phyloP scores from a whole-genome alignment of 2,888 invertebrate genomes.

The Pinctada fucata region DNA sequence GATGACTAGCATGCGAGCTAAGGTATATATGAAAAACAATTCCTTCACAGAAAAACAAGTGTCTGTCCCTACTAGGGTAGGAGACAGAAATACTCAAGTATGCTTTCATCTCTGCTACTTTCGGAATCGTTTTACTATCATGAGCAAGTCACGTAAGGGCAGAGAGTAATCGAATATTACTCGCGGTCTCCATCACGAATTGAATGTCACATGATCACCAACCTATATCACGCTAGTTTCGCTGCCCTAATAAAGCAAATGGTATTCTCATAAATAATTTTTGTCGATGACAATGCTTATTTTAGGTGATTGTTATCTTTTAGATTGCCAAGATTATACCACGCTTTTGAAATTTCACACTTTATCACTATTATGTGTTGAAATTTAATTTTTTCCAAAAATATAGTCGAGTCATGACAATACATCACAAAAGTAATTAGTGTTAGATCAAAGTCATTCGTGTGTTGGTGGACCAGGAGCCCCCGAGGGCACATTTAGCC shows the following conservation, averaged over 20 bases:
- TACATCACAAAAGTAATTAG: too few species aligned
- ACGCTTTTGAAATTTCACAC: background rate
- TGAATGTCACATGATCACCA: background rate
- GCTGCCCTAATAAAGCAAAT: too few species aligned
- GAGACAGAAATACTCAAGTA: background rate
- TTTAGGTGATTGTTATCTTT: background rate
- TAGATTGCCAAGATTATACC: background rate
- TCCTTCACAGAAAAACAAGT: background rate
- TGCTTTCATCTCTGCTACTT: background rate
- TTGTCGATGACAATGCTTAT: constrained; percentile 2
- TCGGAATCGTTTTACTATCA: background rate
- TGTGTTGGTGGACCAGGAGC: too few species aligned
- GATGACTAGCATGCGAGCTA: background rate
- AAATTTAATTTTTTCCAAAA: too few species aligned
- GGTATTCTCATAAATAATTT: background rate
- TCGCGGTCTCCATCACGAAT: background rate
- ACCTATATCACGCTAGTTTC: too few species aligned
- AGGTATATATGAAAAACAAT: background rate
- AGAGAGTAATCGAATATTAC: background rate
- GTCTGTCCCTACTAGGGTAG: background rate
- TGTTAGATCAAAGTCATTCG: too few species aligned
- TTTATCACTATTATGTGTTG: background rate
- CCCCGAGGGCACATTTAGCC: too few species aligned
- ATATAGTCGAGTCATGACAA: too few species aligned
- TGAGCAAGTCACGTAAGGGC: background rate